Evolutionary conservation across 2,797 vertebrate species (phyloP).

Genomic region (Mormyrops boulengeri): DNA sequence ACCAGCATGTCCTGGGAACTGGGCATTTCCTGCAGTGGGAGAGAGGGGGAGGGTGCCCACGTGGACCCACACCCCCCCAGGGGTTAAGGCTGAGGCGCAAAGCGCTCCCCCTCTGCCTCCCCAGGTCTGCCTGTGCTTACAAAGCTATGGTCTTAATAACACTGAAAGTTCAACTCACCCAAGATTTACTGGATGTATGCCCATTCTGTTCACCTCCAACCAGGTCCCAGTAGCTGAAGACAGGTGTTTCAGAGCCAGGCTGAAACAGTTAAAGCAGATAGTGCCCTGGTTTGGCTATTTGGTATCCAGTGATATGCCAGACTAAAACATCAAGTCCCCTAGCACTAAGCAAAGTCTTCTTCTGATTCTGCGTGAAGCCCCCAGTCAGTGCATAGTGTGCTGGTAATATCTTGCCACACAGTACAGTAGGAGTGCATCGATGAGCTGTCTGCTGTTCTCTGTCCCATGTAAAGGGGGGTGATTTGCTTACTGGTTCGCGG

Average conservation of each 20-base stretch:
- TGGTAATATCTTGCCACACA: background rate
- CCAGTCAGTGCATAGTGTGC: background rate
- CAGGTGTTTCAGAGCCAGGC: background rate
- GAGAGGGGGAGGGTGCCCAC: background rate
- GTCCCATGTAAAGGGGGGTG: background rate
- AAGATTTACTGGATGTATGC: background rate
- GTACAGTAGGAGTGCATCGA: background rate
- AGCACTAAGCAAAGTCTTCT: background rate
- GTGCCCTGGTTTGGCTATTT: background rate
- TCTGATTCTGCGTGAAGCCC: background rate
- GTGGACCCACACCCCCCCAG: background rate
- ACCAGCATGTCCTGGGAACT: background rate
- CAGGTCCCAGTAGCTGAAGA: background rate
- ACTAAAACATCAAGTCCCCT: background rate
- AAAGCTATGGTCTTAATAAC: background rate
- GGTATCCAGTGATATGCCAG: background rate
- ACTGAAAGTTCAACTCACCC: background rate
- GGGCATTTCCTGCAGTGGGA: background rate
- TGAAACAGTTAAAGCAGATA: background rate
- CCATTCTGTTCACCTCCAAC: background rate
- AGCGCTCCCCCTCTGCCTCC: background rate
- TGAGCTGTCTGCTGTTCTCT: background rate
- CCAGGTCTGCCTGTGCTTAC: background rate
- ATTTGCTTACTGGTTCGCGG: background rate
- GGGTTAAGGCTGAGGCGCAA: background rate